Conservation (phyloP, 2,888 invertebrate genomes). For the Anoncus sp. region DNA sequence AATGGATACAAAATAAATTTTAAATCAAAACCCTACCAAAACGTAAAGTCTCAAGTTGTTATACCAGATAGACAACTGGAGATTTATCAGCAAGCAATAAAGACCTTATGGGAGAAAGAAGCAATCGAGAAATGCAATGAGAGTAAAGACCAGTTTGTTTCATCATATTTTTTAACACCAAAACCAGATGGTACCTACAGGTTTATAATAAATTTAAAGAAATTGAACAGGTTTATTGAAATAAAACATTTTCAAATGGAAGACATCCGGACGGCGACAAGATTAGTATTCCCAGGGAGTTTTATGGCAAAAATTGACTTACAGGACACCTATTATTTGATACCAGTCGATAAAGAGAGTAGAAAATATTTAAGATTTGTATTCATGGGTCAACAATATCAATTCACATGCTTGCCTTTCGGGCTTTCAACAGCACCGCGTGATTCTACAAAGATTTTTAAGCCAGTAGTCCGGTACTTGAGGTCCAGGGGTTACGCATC, state of each 20-base stretch:
- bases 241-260: constrained; percentile 27
- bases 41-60: not conserved
- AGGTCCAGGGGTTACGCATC: too few relatives aligned
- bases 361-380: constrained; percentile 28
- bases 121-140: constrained; percentile 1
- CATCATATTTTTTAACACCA: constrained; percentile 13
- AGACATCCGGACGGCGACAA: constrained; percentile 21
- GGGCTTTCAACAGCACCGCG: not conserved
- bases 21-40: not conserved
- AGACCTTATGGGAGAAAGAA: too few relatives aligned
- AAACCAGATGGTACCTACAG: constrained; percentile 21
- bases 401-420: constrained; percentile 36
- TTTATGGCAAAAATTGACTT: constrained; percentile 35
- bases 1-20: constrained; percentile 44
- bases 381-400: constrained; percentile 11
- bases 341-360: constrained; percentile 17
- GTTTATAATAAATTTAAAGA: too few relatives aligned
- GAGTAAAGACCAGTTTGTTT: constrained; percentile 8
- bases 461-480: constrained; percentile 28
- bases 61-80: not conserved
- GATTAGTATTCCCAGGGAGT: constrained; percentile 10
- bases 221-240: too few relatives aligned
- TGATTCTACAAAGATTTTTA: constrained; percentile 23
- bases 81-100: not conserved
- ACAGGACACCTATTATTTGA: constrained; percentile 32